A percentile compares a stretch with the other conserved stretches of the same genome.
Conservation (phyloP, 2,888 invertebrate genomes). For the Aethes cnicana region DNA sequence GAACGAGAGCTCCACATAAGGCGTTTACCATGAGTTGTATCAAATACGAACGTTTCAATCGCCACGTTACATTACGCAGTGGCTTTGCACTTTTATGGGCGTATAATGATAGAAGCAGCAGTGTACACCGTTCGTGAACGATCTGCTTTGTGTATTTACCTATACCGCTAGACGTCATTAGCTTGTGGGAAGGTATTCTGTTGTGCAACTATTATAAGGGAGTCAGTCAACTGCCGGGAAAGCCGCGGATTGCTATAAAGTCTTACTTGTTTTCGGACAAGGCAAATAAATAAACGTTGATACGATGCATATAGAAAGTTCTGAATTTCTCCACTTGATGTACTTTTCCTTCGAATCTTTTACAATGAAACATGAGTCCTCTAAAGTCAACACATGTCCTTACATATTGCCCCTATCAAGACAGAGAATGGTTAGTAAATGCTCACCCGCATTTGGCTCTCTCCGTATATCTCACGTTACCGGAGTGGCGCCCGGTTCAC, state of each 20-base stretch:
- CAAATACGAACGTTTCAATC: conserved; percentile 33
- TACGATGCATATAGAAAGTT: too few relatives aligned
- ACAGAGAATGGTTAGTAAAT: too few relatives aligned
- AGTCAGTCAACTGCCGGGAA: conserved; percentile 6
- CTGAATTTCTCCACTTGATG: too few relatives aligned
- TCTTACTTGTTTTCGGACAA: too few relatives aligned
- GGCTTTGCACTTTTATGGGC: conserved; percentile 33
- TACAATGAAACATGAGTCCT: too few relatives aligned
- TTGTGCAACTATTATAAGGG: conserved; percentile 23
- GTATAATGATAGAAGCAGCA: conserved; percentile 35
- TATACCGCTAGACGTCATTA: conserved; percentile 11
- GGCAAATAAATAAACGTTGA: too few relatives aligned
- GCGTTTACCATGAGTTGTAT: conserved; percentile 17
- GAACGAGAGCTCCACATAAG: conserved; percentile 14
- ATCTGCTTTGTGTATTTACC: conserved; percentile 15
- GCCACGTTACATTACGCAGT: conserved; percentile 33
- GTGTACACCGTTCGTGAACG: conserved; percentile 33
- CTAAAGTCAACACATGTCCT: too few relatives aligned
- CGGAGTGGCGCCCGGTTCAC: background rate
- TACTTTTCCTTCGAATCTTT: too few relatives aligned
- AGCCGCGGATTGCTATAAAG: background rate
- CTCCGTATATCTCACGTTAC: background rate
- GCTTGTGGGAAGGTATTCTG: conserved; percentile 29
- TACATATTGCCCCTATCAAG: too few relatives aligned
- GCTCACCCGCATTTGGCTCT: too few relatives aligned